Evolutionary conservation across 2,113 vertebrate species (phyloP).

Genomic region (Notothenia rossii): DNA sequence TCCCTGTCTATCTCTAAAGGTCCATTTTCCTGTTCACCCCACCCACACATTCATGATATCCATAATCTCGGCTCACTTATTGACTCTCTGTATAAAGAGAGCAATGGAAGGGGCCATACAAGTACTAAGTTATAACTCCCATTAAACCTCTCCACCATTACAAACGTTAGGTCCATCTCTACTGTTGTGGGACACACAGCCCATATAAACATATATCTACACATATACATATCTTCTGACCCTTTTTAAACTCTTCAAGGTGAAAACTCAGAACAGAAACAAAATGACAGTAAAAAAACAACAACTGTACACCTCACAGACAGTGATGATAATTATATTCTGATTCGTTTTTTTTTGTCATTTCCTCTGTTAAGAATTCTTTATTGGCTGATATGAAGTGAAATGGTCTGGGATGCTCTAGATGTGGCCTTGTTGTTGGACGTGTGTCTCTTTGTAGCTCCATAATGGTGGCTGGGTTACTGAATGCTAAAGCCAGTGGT

Average conservation of each 20-base stretch:
- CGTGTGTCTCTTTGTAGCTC: conserved; percentile 69
- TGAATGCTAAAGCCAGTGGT: conserved; percentile 73
- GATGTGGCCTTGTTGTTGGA: conserved; percentile 58
- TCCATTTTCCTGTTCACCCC: conserved; percentile 59
- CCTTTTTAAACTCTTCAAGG: conserved; percentile 66
- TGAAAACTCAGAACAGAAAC: conserved; percentile 63
- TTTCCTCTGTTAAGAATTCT: conserved; percentile 65
- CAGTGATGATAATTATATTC: conserved; percentile 73
- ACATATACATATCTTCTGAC: conserved; percentile 70
- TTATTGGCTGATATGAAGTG: conserved; percentile 61
- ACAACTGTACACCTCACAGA: conserved; percentile 79
- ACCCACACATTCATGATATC: conserved; percentile 73
- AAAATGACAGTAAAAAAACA: conserved; percentile 71
- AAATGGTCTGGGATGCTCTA: conserved; percentile 63
- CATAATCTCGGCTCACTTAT: conserved; percentile 46
- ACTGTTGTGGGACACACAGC: conserved; percentile 66
- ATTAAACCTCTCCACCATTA: conserved; percentile 73
- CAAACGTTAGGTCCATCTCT: conserved; percentile 81
- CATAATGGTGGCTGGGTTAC: conserved; percentile 53
- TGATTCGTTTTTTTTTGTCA: conserved; percentile 49
- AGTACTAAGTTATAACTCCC: conserved; percentile 50
- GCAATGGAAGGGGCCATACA: conserved; percentile 45
- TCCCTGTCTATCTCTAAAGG: conserved; percentile 65
- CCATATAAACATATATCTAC: conserved; percentile 80
- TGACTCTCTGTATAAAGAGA: conserved; percentile 51